A percentile compares a stretch with the other conserved stretches of the same genome.
phyloP scores from a whole-genome alignment of 2,888 invertebrate genomes.

The Andricus curvator region DNA sequence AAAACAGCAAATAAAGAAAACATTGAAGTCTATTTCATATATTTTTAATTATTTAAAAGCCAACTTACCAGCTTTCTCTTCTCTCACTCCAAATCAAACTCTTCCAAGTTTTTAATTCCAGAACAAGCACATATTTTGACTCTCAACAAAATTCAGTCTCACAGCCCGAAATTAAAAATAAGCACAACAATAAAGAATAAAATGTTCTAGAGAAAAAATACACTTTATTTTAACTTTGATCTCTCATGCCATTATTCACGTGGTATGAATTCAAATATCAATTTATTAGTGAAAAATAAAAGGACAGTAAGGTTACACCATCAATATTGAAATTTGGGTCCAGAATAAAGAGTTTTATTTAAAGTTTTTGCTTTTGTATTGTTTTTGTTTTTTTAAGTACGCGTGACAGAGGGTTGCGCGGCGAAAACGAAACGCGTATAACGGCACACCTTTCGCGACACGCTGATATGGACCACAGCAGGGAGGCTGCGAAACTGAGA shows the following conservation, averaged over 20 bases:
- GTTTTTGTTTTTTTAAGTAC: neutral
- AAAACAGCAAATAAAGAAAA: too few relatives aligned
- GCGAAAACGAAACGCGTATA: constrained; percentile 49
- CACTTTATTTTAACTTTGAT: neutral
- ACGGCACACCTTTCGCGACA: constrained; percentile 69
- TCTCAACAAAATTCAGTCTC: neutral
- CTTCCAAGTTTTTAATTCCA: neutral
- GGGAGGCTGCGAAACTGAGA: constrained; percentile 77
- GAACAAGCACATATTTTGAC: neutral
- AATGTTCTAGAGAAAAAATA: neutral
- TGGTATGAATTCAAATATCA: neutral
- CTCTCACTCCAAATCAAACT: neutral
- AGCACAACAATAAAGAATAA: neutral
- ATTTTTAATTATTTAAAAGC: neutral
- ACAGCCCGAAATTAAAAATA: neutral
- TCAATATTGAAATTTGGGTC: neutral
- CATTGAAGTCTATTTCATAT: neutral
- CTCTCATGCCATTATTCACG: neutral
- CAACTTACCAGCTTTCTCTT: neutral
- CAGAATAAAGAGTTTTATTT: neutral
- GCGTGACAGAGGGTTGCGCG: neutral
- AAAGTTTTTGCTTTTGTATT: neutral
- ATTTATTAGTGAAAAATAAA: neutral
- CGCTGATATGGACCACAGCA: constrained; percentile 73
- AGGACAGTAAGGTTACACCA: neutral